Evolutionary conservation across 1,140 invertebrate species (phyloP).

Genomic region (Latrodectus geometricus): DNA sequence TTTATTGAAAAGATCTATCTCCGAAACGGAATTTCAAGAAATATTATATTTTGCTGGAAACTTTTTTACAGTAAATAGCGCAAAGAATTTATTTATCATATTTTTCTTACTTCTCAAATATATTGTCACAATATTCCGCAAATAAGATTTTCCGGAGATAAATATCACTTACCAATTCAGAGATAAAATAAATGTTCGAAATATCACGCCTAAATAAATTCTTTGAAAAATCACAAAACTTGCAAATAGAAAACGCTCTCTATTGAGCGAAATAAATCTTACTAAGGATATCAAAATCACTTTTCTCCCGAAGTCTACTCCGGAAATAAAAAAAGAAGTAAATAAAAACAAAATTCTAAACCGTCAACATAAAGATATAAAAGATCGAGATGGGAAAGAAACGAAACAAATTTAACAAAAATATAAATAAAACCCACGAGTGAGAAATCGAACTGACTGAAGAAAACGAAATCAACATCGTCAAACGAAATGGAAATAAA

Average conservation of each 20-base stretch:
- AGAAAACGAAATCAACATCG: constrained; percentile 50
- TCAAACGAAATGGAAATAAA: constrained; percentile 17
- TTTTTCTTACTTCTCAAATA: no score
- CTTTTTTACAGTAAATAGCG: no score
- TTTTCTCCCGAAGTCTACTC: constrained; percentile 20
- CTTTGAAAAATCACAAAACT: neutral
- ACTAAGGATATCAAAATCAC: constrained; percentile 44
- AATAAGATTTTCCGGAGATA: no score
- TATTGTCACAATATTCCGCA: no score
- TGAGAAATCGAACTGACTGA: neutral
- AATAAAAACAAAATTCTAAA: constrained; percentile 16
- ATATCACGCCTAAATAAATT: neutral
- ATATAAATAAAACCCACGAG: constrained; percentile 18
- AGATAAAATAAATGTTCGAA: no score
- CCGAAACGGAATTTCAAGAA: no score
- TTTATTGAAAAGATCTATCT: no score
- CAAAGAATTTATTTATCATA: no score
- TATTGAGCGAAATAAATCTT: constrained; percentile 50
- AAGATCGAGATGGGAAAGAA: neutral
- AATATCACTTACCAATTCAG: no score
- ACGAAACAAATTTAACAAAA: neutral
- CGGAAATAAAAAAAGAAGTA: constrained; percentile 19
- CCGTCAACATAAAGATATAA: neutral
- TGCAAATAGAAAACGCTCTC: neutral
- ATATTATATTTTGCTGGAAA: no score